These are phyloP conservation scores for Watsonalla binaria DNA, from an alignment of 2,888 invertebrate genomes.

Conservation along the genomic window DNA sequence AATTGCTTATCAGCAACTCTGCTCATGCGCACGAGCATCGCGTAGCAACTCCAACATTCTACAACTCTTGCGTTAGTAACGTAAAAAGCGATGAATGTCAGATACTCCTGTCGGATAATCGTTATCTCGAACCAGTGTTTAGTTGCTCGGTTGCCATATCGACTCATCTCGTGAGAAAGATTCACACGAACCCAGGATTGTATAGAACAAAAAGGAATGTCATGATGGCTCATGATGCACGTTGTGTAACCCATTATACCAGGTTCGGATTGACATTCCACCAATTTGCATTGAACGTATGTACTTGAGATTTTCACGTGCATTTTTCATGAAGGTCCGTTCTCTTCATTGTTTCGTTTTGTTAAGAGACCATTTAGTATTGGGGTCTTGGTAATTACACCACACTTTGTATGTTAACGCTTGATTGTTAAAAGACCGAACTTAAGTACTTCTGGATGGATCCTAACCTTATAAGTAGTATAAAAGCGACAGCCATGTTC, in stretches of 20 bases:
- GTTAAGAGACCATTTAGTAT: constrained; percentile 2
- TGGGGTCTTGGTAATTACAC: constrained; percentile 1
- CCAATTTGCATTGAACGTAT: constrained; percentile 53
- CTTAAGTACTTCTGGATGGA: too few species aligned
- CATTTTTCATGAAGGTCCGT: constrained; percentile 33
- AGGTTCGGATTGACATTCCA: constrained; percentile 53
- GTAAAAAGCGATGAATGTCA: constrained; percentile 15
- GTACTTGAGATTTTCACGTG: constrained; percentile 44
- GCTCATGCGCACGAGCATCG: background rate
- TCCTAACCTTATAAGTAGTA: too few species aligned
- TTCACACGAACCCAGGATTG: constrained; percentile 62
- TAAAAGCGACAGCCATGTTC: too few species aligned
- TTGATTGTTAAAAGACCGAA: background rate
- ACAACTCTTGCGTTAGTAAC: background rate
- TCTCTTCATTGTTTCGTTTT: constrained; percentile 38
- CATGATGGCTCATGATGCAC: constrained; percentile 76
- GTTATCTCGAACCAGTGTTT: constrained; percentile 52
- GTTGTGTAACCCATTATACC: constrained; percentile 56
- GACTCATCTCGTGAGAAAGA: constrained; percentile 55
- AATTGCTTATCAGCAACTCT: background rate
- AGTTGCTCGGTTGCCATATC: constrained; percentile 48
- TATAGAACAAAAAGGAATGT: constrained; percentile 72
- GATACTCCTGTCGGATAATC: constrained; percentile 20
- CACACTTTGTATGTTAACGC: background rate
- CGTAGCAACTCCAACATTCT: background rate